These are phyloP conservation scores for Monoplex corrugatus DNA, from an alignment of 2,888 invertebrate species.

Conservation along the genomic window DNA sequence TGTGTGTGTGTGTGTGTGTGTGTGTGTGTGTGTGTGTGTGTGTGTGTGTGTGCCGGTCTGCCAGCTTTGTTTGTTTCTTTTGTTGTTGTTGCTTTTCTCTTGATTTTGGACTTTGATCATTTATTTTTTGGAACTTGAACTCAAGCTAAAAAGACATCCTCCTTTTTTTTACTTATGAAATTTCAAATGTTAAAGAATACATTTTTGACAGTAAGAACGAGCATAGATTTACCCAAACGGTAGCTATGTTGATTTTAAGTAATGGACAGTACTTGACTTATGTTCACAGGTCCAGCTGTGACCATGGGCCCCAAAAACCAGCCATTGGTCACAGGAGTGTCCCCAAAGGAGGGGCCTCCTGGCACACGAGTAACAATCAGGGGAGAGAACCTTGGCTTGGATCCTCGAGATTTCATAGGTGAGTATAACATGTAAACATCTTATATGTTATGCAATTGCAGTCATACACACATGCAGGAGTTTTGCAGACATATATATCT, in stretches of 20 bases:
- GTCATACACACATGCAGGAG: not conserved
- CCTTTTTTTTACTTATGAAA: too few relatives aligned
- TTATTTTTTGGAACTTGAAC: too few relatives aligned
- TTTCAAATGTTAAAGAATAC: too few relatives aligned
- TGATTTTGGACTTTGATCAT: too few relatives aligned
- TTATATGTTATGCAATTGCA: too few relatives aligned
- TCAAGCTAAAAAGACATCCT: too few relatives aligned
- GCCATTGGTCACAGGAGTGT: constrained; percentile 87
- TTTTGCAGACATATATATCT: not conserved
- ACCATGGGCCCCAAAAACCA: constrained; percentile 54
- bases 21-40: constrained; percentile 1
- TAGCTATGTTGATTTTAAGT: too few relatives aligned
- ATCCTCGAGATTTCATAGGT: constrained; percentile 93
- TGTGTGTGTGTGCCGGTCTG: not conserved
- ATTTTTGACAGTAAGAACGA: too few relatives aligned
- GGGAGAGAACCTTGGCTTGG: constrained; percentile 96
- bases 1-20: not conserved
- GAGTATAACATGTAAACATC: too few relatives aligned
- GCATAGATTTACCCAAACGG: too few relatives aligned
- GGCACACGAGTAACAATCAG: constrained; percentile 96
- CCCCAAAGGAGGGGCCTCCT: constrained; percentile 98
- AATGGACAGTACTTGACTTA: not conserved
- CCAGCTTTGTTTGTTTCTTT: not conserved
- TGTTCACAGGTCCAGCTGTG: not conserved
- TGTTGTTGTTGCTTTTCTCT: too few relatives aligned